Evolutionary conservation across 2,113 vertebrate species (phyloP).

Genomic region (Psittacus erithacus): DNA sequence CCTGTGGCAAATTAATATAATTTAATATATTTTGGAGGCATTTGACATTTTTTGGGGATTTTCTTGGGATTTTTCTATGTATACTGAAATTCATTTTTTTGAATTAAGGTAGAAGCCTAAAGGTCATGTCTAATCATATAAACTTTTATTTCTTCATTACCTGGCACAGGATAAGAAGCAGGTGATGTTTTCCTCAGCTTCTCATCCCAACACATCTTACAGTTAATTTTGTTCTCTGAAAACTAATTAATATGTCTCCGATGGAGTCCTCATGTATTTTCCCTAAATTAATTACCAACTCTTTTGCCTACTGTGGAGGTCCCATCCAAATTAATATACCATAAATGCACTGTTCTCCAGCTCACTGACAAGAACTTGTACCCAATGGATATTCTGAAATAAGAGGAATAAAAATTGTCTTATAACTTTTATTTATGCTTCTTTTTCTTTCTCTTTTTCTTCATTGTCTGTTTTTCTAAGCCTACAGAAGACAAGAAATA

Average conservation of each 20-base stretch:
- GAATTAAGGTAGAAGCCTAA: neutral
- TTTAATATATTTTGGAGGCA: neutral
- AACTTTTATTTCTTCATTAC: neutral
- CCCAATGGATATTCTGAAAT: neutral
- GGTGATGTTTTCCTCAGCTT: neutral
- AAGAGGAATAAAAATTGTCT: neutral
- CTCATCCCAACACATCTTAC: neutral
- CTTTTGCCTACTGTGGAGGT: neutral
- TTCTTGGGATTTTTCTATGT: neutral
- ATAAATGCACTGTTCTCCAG: neutral
- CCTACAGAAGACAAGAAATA: neutral
- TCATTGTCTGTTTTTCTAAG: neutral
- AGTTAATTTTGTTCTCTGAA: neutral
- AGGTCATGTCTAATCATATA: neutral
- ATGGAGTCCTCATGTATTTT: neutral
- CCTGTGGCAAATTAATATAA: neutral
- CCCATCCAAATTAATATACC: neutral
- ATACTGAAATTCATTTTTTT: neutral
- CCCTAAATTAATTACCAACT: neutral
- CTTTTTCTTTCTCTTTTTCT: neutral
- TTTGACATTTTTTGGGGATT: neutral
- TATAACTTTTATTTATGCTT: neutral
- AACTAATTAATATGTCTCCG: neutral
- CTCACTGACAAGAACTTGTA: neutral
- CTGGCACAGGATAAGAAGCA: neutral